Conservation (phyloP, 2,888 invertebrate genomes). For the Tyria jacobaeae region DNA sequence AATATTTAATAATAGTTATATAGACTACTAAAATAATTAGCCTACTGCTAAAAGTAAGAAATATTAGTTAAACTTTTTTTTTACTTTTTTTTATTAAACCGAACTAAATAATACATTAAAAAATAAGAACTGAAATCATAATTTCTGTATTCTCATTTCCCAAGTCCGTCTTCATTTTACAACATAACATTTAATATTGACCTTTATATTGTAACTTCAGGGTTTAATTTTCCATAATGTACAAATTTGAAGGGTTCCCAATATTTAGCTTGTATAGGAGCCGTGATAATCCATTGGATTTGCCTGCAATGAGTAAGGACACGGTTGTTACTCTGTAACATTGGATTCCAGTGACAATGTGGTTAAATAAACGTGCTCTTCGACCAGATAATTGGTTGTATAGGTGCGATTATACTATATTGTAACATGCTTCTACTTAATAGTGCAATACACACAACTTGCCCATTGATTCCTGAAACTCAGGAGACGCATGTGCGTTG, state of each 20-base stretch:
- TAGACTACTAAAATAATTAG: too few species aligned
- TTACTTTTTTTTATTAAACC: background rate
- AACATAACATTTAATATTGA: background rate
- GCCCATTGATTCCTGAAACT: too few species aligned
- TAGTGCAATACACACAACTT: too few species aligned
- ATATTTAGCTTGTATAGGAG: constrained; percentile 47
- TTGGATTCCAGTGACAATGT: constrained; percentile 39
- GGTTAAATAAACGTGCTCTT: constrained; percentile 39
- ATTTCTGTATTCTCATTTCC: background rate
- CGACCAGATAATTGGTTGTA: constrained; percentile 35
- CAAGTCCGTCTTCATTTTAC: background rate
- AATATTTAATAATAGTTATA: too few species aligned
- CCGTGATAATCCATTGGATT: constrained; percentile 62
- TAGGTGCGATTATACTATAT: constrained; percentile 12
- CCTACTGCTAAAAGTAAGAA: too few species aligned
- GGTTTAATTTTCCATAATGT: background rate
- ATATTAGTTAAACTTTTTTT: too few species aligned
- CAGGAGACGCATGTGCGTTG: too few species aligned
- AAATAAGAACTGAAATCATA: background rate
- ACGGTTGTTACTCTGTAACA: constrained; percentile 50
- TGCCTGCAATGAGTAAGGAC: constrained; percentile 54
- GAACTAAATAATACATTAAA: too few species aligned
- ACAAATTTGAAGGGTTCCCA: constrained; percentile 19
- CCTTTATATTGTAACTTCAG: background rate
- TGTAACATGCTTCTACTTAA: background rate